Base-by-base conservation (phyloP, 2,113 vertebrate genomes). In the Rissa tridactyla region DNA sequence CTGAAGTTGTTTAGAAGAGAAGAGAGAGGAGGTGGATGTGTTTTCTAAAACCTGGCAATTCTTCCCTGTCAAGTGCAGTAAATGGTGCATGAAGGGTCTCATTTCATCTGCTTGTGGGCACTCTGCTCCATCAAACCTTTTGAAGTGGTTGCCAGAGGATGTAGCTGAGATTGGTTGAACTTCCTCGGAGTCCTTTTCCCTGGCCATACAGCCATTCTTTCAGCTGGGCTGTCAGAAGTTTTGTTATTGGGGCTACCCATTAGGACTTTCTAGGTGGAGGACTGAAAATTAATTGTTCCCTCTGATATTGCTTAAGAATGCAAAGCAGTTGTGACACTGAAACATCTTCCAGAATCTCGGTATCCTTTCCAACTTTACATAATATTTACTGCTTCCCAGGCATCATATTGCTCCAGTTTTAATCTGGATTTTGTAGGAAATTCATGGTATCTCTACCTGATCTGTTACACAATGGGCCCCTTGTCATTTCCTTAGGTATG, bases 61-160 rank as follows among this genome's bases (percentile, higher is more conserved):
- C 78, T 96, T 95, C 58, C 77, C 70, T 80, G n/a, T 83, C 77
- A 79, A 94, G 32, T 64, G 30, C 65, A 91, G 47, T 94, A 95
- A 96, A 94, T 73, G 75, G 72, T 40, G n/a, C 72, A 51, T 84
- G 87, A 96, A 92, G 12, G 5, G 64, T 83, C 49, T 92, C 73
- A 36, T 96, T 96, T 96, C 55, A 30, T 84, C 8, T 2, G 58
- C 73, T 91, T 88, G 66, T 80, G 91, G 84, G 83, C 54, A 78
- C 64, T 61, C 36, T 78, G 47, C 65, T 93, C 40, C 64, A 16
- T 61, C 82, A 87, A 92, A 69, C 68, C 34, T 84, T 96, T 94
- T 95, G 91, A 95, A 95, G 84, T 82, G 57, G 64, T 85, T 96
- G 93, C 85, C 95, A 93, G 93, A 95, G 71, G 71, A 76, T 91